phyloP scores from a whole-genome alignment of 1,140 invertebrate species.

The Polyergus mexicanus region DNA sequence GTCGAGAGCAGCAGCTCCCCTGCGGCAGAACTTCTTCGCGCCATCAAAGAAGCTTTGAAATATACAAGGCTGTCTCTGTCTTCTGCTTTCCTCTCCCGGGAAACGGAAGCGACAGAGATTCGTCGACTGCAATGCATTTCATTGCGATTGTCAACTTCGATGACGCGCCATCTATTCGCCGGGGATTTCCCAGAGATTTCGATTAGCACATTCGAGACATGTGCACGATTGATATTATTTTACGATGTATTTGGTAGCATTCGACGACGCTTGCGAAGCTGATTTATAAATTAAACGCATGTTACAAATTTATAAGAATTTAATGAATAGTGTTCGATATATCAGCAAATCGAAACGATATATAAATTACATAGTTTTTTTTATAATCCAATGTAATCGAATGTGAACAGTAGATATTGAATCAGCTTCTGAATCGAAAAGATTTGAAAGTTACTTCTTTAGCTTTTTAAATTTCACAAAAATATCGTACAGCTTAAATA shows the following conservation, averaged over 20 bases:
- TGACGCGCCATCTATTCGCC: neutral
- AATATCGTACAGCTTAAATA: neutral
- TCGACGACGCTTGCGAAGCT: neutral
- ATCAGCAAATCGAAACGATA: too few species aligned
- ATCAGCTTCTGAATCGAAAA: neutral
- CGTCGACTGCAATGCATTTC: constrained; percentile 13
- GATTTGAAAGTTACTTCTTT: too few species aligned
- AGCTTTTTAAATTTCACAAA: neutral
- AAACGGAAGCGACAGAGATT: neutral
- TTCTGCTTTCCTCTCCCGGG: constrained; percentile 19
- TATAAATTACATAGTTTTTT: too few species aligned
- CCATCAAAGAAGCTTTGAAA: constrained; percentile 28
- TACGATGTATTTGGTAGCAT: neutral
- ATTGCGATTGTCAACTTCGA: constrained; percentile 9
- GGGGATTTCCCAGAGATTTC: neutral
- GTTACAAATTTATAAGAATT: neutral
- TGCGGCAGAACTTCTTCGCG: constrained; percentile 37
- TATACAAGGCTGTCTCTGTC: constrained; percentile 24
- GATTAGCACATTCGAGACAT: neutral
- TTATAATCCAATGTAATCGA: too few species aligned
- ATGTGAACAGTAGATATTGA: too few species aligned
- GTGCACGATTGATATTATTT: neutral
- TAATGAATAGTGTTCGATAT: neutral
- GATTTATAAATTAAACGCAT: neutral
- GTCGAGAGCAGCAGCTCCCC: constrained; percentile 38